Percentiles rank a stretch among this genome's conserved stretches.
These are phyloP conservation scores for Trachemys scripta DNA, from an alignment of 2,113 vertebrate genomes.

Conservation along the genomic window DNA sequence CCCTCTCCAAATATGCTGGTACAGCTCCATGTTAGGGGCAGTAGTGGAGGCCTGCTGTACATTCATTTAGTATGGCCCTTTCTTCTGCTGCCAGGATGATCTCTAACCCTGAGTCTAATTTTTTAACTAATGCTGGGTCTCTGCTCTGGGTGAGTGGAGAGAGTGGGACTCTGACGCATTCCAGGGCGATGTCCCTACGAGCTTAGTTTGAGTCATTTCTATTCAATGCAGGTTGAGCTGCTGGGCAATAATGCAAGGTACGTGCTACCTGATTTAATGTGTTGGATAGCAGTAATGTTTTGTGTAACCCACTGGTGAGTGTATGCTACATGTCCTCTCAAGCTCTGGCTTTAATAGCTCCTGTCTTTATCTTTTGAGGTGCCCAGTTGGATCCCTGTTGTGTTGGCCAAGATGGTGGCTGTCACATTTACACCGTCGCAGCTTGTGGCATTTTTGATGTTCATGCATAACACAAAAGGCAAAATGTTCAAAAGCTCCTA, in stretches of 20 bases:
- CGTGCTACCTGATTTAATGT: neutral
- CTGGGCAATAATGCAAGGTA: neutral
- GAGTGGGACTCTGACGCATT: neutral
- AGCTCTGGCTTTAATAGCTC: neutral
- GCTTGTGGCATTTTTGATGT: too few relatives aligned
- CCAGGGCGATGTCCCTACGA: neutral
- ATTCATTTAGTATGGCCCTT: neutral
- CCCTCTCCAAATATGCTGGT: neutral
- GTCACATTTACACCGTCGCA: too few relatives aligned
- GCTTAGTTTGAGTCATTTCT: neutral
- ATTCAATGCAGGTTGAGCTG: neutral
- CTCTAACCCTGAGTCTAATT: neutral
- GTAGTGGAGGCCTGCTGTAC: neutral
- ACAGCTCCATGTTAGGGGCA: accelerated
- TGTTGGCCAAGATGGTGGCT: too few relatives aligned
- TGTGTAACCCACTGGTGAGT: neutral
- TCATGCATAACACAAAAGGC: too few relatives aligned
- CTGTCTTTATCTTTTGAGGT: too few relatives aligned
- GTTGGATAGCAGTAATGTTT: neutral
- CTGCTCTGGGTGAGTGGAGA: neutral
- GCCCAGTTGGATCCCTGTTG: too few relatives aligned
- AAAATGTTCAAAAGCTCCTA: too few relatives aligned
- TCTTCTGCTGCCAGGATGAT: neutral
- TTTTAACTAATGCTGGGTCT: neutral
- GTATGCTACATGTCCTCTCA: neutral